Base-by-base conservation (phyloP, 2,113 vertebrate species). In the Mirza zaza region DNA sequence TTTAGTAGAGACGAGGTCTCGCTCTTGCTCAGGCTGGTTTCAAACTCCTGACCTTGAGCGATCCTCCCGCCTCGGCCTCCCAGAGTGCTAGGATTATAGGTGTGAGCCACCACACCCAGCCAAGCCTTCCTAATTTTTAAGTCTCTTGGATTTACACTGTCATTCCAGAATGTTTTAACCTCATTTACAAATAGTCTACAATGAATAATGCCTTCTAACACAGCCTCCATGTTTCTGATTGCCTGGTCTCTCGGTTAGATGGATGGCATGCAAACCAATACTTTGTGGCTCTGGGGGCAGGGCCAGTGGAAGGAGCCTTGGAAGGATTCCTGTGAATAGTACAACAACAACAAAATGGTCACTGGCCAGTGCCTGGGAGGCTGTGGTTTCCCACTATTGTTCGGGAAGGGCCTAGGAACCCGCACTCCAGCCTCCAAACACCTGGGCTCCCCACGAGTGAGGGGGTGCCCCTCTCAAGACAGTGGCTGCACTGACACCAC, bases 311-410 rank as follows among this genome's bases (percentile, higher is more conserved):
- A 14, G 52, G 20, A 15, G 15, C 14, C 65, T 8, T 75, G 36
- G 45, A 52, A 34, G 52, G 75, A 18, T 20, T 82, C 45, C 3
- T 27, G n/a, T 32, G 65, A 36, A 9, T 0, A 8, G 55, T 10
- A 27, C 15, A 12, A 42, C 12, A 13, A 2, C 36, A 75, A 63
- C 0, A 4, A 32, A 13, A 25, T 0, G 10, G 18, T 10, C 77
- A 11, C 39, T 52, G 77, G 79, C 12, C 55, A 3, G 76, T 6
- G 36, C 25, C 90, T 11, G 25, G 50, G 45, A 73, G 34, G 68
- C 11, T 18, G 71, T 15, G 52, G 61, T 4, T 9, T 36, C 27
- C 57, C 55, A 14, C 15, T 0, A 1, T 8, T 21, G 39, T 55
- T 73, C 50, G 3, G 34, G 59, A 70, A 71, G 80, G 65, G 50